A percentile compares a stretch with the other conserved stretches of the same genome.
These are phyloP conservation scores for Gobiocypris rarus DNA, from an alignment of 2,113 vertebrate genomes.

Conservation along the genomic window DNA sequence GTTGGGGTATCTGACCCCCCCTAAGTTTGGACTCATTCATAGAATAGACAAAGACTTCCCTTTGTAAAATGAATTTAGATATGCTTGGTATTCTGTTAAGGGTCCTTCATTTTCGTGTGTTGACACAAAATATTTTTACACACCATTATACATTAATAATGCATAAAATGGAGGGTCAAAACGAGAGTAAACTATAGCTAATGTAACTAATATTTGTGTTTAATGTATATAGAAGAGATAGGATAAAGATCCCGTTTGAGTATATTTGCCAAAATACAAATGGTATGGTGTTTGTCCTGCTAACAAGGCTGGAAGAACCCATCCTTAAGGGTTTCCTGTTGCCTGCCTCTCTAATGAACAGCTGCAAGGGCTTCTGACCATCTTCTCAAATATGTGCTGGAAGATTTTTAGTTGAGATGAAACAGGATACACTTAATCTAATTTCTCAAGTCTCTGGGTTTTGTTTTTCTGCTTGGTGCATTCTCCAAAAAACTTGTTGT, in stretches of 20 bases:
- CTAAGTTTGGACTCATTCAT: slow-evolving; percentile 63
- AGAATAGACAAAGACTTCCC: slow-evolving; percentile 63
- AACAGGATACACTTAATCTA: slow-evolving; percentile 75
- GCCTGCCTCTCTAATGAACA: slow-evolving; percentile 67
- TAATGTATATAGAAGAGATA: background rate
- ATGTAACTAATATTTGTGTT: background rate
- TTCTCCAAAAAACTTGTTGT: slow-evolving; percentile 57
- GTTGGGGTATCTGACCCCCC: slow-evolving; percentile 49
- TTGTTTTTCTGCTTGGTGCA: slow-evolving; percentile 53
- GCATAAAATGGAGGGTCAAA: background rate
- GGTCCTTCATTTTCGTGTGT: background rate
- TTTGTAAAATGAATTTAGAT: slow-evolving; percentile 58
- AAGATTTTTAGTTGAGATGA: slow-evolving; percentile 67
- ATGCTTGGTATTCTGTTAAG: slow-evolving; percentile 23
- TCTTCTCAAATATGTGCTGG: slow-evolving; percentile 71
- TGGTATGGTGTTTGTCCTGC: slow-evolving; percentile 51
- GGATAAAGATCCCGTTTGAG: slow-evolving; percentile 5
- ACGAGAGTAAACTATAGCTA: background rate
- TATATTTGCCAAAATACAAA: slow-evolving; percentile 53
- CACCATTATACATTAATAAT: background rate
- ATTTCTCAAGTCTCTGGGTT: slow-evolving; percentile 66
- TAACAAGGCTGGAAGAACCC: slow-evolving; percentile 67
- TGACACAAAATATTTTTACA: slow-evolving; percentile 10
- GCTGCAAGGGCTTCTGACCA: slow-evolving; percentile 72
- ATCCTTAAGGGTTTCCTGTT: slow-evolving; percentile 72